Evolutionary conservation across 2,113 vertebrate genomes (phyloP).

Genomic region (Hydrochoerus hydrochaeris): DNA sequence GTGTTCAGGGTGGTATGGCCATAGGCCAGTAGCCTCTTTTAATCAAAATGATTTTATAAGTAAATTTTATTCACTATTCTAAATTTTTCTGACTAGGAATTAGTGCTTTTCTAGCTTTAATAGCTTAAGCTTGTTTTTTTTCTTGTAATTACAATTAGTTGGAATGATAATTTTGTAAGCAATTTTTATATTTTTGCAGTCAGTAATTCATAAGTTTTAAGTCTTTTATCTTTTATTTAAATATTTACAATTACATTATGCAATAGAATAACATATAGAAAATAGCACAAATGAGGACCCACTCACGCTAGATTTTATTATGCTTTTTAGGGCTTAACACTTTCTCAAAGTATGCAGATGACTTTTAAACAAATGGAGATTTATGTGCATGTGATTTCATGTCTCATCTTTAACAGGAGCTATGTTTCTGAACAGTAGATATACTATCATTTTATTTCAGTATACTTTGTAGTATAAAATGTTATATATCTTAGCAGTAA

Average conservation of each 20-base stretch:
- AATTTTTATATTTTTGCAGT: not conserved
- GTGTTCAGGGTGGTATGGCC: no score
- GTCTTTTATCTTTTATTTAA: conserved; percentile 1
- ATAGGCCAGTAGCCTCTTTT: not conserved
- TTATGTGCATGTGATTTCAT: conserved; percentile 6
- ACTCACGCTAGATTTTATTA: not conserved
- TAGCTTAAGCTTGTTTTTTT: conserved; percentile 23
- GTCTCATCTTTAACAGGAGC: not conserved
- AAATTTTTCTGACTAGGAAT: not conserved
- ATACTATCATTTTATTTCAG: not conserved
- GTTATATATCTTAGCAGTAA: not conserved
- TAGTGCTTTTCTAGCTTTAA: not conserved
- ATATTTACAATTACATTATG: conserved; percentile 31
- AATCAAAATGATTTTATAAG: not conserved
- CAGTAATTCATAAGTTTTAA: not conserved
- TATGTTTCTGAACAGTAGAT: not conserved
- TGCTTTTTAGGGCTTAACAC: not conserved
- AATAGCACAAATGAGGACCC: not conserved
- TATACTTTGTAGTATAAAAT: not conserved
- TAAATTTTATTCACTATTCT: not conserved
- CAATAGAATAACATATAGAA: not conserved
- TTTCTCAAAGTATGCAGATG: conserved; percentile 11
- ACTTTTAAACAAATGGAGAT: conserved; percentile 33
- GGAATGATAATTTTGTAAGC: conserved; percentile 6
- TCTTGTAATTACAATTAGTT: conserved; percentile 16